Evolutionary conservation across 2,797 vertebrate genomes (phyloP), one percentile per base, ranked within the genome.

Genomic region (Denticeps clupeoides): DNA sequence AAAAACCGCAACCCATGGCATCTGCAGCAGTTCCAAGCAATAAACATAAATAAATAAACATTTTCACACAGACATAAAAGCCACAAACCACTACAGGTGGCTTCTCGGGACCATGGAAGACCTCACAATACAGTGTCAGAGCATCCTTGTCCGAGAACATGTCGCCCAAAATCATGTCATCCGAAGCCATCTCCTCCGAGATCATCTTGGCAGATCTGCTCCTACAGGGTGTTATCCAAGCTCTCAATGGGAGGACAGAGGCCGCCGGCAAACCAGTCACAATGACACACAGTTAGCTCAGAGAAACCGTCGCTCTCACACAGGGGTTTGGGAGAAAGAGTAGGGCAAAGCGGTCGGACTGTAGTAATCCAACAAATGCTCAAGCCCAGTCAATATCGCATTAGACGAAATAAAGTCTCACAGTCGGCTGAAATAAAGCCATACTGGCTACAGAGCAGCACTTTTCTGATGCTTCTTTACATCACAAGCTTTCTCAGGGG

Each of bases 361-460:
- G 33, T 35, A 21, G 10, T 4, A 11, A 4, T 38, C 18, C 18
- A 2, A 26, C 44, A 51, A 58, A 59, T 54, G 59, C 60, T 65
- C 13, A 62, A 58, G 56, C 28, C 15, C 49, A 48, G 64, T 65
- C 62, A 70, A 67, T 67, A 70, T 62, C 25, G 27, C 73, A 71
- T 78, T 77, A 75, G 53, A 65, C 42, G 52, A 47, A 58, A 47
- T 59, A 71, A 74, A 59, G 40, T 35, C 37, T 63, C 29, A 33
- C 53, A 60, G 61, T 70, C 43, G 46, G 51, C 53, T 53, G 53
- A 65, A 56, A 13, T 55, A 56, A 50, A 67, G 49, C 67, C 71
- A 63, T 60, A 67, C 72, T 69, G 55, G 56, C 70, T 64, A 65
- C 55, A 72, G 71, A 73, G 58, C 75, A 82, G 79, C 74, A 73